phyloP scores from a whole-genome alignment of 2,113 vertebrate genomes.

The Condylura cristata region DNA sequence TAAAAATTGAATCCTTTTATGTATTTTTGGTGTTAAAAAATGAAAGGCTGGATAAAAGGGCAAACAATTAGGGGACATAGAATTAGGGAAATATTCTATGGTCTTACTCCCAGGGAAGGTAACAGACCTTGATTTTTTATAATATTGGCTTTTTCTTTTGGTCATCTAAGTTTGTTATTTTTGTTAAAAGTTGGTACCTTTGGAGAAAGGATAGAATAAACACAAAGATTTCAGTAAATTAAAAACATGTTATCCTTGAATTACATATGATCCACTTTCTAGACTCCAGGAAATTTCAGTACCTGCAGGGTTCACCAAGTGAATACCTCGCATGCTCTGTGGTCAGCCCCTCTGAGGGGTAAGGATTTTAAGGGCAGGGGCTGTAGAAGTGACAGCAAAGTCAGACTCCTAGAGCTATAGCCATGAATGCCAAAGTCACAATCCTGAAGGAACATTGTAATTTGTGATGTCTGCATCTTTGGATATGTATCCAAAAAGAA shows the following conservation, averaged over 20 bases:
- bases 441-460: not conserved
- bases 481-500: not conserved
- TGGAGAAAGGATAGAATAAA: not conserved
- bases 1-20: not conserved
- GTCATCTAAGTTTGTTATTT: not conserved
- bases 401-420: not conserved
- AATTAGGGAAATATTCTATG: not conserved
- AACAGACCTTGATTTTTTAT: not conserved
- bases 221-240: not conserved
- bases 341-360: not conserved
- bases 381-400: fast-evolving
- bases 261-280: not conserved
- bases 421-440: not conserved
- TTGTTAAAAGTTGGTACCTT: not conserved
- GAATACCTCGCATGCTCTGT: not conserved
- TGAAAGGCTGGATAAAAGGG: not conserved
- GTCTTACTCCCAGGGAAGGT: not conserved
- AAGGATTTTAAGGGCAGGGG: not conserved
- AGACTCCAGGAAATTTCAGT: not conserved
- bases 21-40: not conserved
- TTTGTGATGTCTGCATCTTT: not conserved
- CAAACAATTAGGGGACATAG: not conserved
- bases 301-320: not conserved
- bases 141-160: not conserved
- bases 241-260: not conserved